A percentile compares a stretch with the other conserved stretches of the same genome.
phyloP scores from a whole-genome alignment of 2,797 vertebrate species.

The Mareca penelope region DNA sequence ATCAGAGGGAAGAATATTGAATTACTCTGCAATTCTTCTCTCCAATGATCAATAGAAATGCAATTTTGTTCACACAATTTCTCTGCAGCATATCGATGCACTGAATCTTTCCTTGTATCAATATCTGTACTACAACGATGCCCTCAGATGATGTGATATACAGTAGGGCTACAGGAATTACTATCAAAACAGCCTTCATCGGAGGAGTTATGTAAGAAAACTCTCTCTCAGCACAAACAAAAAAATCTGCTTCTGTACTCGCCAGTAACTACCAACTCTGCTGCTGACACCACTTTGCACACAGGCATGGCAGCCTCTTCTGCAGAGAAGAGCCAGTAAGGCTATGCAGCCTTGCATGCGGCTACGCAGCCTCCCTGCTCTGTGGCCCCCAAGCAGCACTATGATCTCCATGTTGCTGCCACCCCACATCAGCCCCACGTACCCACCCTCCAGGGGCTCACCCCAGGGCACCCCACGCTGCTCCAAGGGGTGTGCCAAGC shows the following conservation, averaged over 20 bases:
- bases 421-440: neutral
- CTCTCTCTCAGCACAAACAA: neutral
- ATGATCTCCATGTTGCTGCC: neutral
- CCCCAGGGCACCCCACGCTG: neutral
- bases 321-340: too few species aligned
- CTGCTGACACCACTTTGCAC: neutral
- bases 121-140: neutral
- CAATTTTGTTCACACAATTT: neutral
- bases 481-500: neutral
- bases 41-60: conserved; percentile 42
- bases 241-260: neutral
- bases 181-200: neutral
- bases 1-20: conserved; percentile 36
- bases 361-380: neutral
- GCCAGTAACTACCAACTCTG: neutral
- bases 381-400: neutral
- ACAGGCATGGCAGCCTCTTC: neutral
- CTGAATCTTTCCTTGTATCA: conserved; percentile 55
- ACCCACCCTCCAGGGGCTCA: neutral
- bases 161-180: neutral
- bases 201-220: neutral
- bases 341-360: neutral
- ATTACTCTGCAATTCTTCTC: conserved; percentile 19
- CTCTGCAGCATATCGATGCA: neutral
- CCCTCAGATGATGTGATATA: neutral